Evolutionary conservation across 2,113 vertebrate species (phyloP), one percentile per base, ranked within the genome.

Genomic region (Bubo blakistoni): DNA sequence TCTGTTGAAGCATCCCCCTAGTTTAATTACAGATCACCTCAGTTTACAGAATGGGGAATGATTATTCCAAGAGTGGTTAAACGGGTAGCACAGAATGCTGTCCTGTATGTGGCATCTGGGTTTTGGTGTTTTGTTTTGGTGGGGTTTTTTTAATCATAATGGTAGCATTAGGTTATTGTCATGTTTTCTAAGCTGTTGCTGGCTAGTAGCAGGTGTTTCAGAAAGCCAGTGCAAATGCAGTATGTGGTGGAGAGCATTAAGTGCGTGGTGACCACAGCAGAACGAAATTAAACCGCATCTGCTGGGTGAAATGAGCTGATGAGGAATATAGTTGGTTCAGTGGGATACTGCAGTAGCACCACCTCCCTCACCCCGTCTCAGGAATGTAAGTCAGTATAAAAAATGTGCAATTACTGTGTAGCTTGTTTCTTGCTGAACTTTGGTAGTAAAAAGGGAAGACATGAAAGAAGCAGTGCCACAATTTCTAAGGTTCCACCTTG

Each of bases 221-320:
- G 70, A 38, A 61, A 62, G 67, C 51, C 51, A 3, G 47, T 15
- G 70, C 40, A 42, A 74, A 44, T 2, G 19, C 49, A 34, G 42
- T n/a, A 1, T 2, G 11, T 69, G 77, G 54, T 14, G 22, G 22
- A 67, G 46, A 51, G 74, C 49, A 4, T 4, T 0, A 47, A 36
- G 61, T 24, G 32, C 8, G 1, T 3, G 70, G 36, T 59, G 82
- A 9, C 3, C 54, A 3, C 25, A 25, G 81, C 65, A 67, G 71
- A 10, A 20, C 1, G 4, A 0, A 9, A 52, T 25, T 0, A 24
- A 80, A 16, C 34, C n/a, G 0, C 2, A 17, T 13, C 18, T 30
- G 69, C 25, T n/a, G 36, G 30, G 6, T 34, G 47, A 8, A 11
- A 5, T 8, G 65, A 51, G 10, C 25, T 26, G 82, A 4, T 16